phyloP scores from a whole-genome alignment of 2,113 vertebrate species.

The Arenaria interpres region DNA sequence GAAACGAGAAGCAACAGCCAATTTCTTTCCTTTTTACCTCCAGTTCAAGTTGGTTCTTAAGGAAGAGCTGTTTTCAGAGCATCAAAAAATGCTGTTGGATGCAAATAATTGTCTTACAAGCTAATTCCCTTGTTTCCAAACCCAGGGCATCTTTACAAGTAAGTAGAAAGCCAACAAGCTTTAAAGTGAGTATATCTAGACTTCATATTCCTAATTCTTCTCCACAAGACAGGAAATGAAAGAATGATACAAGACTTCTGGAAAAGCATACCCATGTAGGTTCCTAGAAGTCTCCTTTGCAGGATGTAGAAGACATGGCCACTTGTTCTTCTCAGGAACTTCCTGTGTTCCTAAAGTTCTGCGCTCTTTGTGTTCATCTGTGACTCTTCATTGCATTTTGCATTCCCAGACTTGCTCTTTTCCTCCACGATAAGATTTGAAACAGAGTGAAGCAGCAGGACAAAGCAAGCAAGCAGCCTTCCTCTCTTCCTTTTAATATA shows the following conservation, averaged over 20 bases:
- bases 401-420: not conserved
- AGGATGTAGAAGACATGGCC: not conserved
- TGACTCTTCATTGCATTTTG: not conserved
- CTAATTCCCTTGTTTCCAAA: not conserved
- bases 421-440: not conserved
- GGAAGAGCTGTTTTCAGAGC: not conserved
- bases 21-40: not conserved
- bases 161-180: not conserved
- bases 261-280: not conserved
- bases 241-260: not conserved
- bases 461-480: not conserved
- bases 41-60: not conserved
- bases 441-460: not conserved
- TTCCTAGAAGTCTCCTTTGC: not conserved
- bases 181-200: not conserved
- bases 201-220: not conserved
- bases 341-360: not conserved
- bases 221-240: not conserved
- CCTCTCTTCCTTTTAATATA: not conserved
- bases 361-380: not conserved
- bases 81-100: not conserved
- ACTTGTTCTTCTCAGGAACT: not conserved
- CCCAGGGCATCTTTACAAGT: not conserved
- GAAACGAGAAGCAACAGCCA: not conserved
- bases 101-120: not conserved